Percentiles rank a stretch among this genome's conserved stretches.
Evolutionary conservation across 2,888 invertebrate species (phyloP).

Genomic region (Agrochola macilenta): DNA sequence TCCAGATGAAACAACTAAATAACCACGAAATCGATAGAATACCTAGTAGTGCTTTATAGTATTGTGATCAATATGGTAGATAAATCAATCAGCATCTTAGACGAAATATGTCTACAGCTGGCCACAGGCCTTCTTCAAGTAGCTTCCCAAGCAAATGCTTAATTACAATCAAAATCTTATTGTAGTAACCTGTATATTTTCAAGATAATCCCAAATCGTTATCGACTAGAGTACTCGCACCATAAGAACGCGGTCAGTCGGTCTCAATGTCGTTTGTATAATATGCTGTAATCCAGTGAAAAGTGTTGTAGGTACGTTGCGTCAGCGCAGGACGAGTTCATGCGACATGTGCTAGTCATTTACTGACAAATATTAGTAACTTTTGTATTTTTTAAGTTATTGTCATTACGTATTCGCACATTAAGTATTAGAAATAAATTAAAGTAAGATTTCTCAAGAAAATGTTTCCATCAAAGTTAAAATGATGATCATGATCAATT

Average conservation of each 20-base stretch:
- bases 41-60: background rate
- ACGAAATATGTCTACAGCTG: too few relatives aligned
- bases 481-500: background rate
- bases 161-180: background rate
- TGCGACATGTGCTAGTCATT: slow-evolving; percentile 58
- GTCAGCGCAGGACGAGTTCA: slow-evolving; percentile 73
- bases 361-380: slow-evolving; percentile 7
- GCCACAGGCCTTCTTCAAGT: background rate
- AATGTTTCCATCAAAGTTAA: background rate
- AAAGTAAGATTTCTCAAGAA: background rate
- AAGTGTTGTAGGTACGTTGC: slow-evolving; percentile 74
- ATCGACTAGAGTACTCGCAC: slow-evolving; percentile 32
- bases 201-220: slow-evolving; percentile 46
- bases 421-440: too few relatives aligned
- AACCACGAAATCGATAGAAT: background rate
- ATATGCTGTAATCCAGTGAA: slow-evolving; percentile 78
- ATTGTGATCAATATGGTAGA: background rate
- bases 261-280: slow-evolving; percentile 84
- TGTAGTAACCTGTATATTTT: background rate
- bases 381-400: too few relatives aligned
- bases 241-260: slow-evolving; percentile 79
- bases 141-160: background rate
- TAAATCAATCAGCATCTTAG: background rate
- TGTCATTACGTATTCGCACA: background rate
- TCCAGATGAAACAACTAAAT: too few relatives aligned